Evolutionary conservation across 2,797 vertebrate species (phyloP).

Genomic region (Urocyon cinereoargenteus): DNA sequence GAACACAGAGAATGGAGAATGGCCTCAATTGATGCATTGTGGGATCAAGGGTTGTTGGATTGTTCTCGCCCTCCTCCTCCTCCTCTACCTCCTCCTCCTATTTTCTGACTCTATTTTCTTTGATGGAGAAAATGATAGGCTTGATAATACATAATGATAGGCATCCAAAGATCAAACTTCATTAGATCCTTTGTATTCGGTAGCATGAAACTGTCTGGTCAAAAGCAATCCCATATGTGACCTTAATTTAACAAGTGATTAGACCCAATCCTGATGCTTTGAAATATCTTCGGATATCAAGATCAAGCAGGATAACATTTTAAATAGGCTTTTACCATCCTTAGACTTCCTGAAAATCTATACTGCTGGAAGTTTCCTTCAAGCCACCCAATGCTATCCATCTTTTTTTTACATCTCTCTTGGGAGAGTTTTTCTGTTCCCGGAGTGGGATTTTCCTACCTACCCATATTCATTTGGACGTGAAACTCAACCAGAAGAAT

Average conservation of each 20-base stretch:
- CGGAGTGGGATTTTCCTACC: neutral
- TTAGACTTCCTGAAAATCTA: constrained; percentile 18
- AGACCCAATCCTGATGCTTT: constrained; percentile 9
- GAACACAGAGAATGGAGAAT: constrained; percentile 11
- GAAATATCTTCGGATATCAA: constrained; percentile 51
- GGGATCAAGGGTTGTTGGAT: constrained; percentile 18
- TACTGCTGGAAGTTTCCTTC: constrained; percentile 21
- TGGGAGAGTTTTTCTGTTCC: neutral
- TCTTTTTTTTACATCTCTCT: neutral
- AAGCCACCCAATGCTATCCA: neutral
- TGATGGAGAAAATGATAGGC: constrained; percentile 77
- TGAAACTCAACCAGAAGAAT: neutral
- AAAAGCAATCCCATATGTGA: constrained; percentile 59
- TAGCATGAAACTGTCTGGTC: constrained; percentile 53
- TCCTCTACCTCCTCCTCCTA: neutral
- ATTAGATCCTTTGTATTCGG: constrained; percentile 57
- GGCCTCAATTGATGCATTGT: neutral
- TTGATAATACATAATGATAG: constrained; percentile 61
- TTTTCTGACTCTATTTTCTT: constrained; percentile 64
- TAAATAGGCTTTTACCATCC: constrained; percentile 37
- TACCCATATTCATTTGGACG: neutral
- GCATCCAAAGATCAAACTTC: constrained; percentile 69
- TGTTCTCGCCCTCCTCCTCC: neutral
- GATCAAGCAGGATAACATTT: constrained; percentile 62
- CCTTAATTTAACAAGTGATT: constrained; percentile 69